A percentile compares a stretch with the other conserved stretches of the same genome.
Conservation (phyloP, 2,888 invertebrate species). For the Calliphora vomitoria region DNA sequence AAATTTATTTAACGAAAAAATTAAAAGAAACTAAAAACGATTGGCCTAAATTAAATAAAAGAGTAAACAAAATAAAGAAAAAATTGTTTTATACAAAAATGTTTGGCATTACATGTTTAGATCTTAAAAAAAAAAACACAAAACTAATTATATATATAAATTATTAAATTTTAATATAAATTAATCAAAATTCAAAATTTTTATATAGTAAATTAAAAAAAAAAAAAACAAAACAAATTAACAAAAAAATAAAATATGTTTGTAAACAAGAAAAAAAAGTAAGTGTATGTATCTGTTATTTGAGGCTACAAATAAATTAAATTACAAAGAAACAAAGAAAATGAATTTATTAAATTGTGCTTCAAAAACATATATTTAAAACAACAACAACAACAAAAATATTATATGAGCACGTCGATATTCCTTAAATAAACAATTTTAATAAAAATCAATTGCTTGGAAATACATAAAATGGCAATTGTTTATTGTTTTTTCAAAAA, state of each 20-base stretch:
- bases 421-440: slow-evolving; percentile 77
- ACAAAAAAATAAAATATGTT: slow-evolving; percentile 68
- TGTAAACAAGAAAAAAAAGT: slow-evolving; percentile 62
- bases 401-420: slow-evolving; percentile 80
- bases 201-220: slow-evolving; percentile 66
- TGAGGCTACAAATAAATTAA: slow-evolving; percentile 72
- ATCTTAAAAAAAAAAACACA: slow-evolving; percentile 57
- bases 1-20: slow-evolving; percentile 36
- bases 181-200: slow-evolving; percentile 75
- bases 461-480: slow-evolving; percentile 70
- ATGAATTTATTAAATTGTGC: slow-evolving; percentile 68
- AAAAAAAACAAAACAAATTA: slow-evolving; percentile 44
- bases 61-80: slow-evolving; percentile 35
- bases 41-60: slow-evolving; percentile 59
- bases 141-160: slow-evolving; percentile 56
- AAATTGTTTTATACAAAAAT: slow-evolving; percentile 64
- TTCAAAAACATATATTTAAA: slow-evolving; percentile 68
- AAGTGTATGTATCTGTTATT: slow-evolving; percentile 64
- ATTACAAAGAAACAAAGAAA: slow-evolving; percentile 55
- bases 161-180: slow-evolving; percentile 61
- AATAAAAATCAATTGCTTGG: slow-evolving; percentile 73
- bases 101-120: slow-evolving; percentile 70
- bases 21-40: background rate
- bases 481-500: slow-evolving; percentile 61
- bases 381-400: slow-evolving; percentile 75